Base-by-base conservation (phyloP, 2,888 invertebrate species). In the Drosophila austrosaltans region DNA sequence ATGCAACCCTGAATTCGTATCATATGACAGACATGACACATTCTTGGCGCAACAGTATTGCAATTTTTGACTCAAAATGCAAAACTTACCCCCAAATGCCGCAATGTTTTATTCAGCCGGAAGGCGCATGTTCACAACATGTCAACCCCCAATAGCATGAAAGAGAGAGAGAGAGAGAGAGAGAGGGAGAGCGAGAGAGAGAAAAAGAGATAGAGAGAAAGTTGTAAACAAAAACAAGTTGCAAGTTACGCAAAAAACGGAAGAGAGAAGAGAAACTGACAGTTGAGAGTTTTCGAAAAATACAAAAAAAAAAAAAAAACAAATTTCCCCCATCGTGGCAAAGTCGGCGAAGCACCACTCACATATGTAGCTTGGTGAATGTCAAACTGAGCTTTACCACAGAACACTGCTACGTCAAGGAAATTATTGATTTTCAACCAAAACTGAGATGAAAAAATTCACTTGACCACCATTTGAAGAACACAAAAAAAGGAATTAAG, bases 371-470 rank as follows among this genome's bases (percentile, higher is more conserved):
- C 68, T 72, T 72, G 79, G 69, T 48, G 48, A 48, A 80, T 73
- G 66, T 81, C 78, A 73, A 76, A 80, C 70, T 66, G 76, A 53
- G 74, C 69, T 64, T 79, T 76, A 81, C 67, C 74, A 68, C 67
- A 63, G 59, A 56, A 53, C 63, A 72, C 61, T 54, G 67, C 72
- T 54, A 69, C 72, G 74, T 72, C 66, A 73, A 87, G 88, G 89
- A 88, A 90, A 87, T 86, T 91, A 91, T 91, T 66, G 91, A 91
- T 91, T 91, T 90, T 87, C 72, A 77, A 77, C 72, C 76, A 70
- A 16, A 16, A 48, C 67, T 66, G 73, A 76, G 79, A 84, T 86
- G 87, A 84, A 86, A 83, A 87, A 78, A 91, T 91, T 93, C 91
- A 94, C 94, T 75, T 20, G 42, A 42, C 56, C 48, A 77, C 76